Evolutionary conservation across 2,797 vertebrate genomes (phyloP), one percentile per base, ranked within the genome.

Genomic region (Pseudomugil gertrudae): DNA sequence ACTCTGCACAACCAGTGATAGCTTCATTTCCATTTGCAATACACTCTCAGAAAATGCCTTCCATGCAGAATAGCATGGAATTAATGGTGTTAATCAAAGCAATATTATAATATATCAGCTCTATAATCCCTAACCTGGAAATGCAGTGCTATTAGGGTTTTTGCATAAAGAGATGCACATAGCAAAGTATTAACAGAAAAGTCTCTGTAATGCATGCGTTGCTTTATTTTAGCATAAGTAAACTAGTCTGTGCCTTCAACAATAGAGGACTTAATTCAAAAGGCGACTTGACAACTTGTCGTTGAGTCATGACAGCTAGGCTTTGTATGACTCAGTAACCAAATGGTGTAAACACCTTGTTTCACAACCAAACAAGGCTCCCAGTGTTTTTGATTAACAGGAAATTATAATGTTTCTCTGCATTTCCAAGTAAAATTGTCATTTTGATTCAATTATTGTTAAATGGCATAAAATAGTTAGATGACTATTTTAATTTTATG

Each of bases 21-120:
- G 84, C 67, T 69, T 72, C 59, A 84, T 84, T 89, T 81, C 71
- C 84, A 83, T 84, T 82, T 69, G 69, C 70, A 87, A 84, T 78
- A 56, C 35, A 48, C 30, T 53, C 54, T 66, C 23, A 38, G 57
- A 76, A 78, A 81, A 76, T 23, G 74, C 59, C 59, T 40, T 47
- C 66, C 60, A 84, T 66, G 62, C 64, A 76, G 69, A 76, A 61
- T 69, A 76, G 79, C 66, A 64, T 63, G 70, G 84, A 89, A 79
- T 78, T 84, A 65, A 54, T 84, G 72, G 63, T 84, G 40, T 56
- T 89, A 86, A 81, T 87, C 76, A 84, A 70, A 62, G 23, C 45
- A n/a, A n/a, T n/a, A 69, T 47, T 54, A 24, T 30, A 56, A 79
- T 64, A 63, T 60, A 68, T 81, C 64, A 59, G 60, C 36, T 19